Conservation (phyloP, 2,888 invertebrate genomes). For the Sepioteuthis lessoniana region DNA sequence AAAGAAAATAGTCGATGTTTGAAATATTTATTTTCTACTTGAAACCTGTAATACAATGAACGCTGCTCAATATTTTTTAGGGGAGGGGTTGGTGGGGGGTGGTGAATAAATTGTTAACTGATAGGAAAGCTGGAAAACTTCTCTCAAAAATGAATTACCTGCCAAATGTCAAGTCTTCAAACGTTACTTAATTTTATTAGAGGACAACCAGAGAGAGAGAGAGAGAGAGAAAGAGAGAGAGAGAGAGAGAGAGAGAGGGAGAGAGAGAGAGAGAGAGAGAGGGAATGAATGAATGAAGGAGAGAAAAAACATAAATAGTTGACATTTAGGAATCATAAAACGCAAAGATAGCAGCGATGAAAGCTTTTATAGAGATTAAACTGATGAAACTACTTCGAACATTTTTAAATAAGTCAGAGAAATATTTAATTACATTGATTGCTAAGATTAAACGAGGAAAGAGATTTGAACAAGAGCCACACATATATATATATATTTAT, state of each 20-base stretch:
- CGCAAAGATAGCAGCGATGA: background rate
- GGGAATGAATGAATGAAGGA: background rate
- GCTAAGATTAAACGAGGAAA: background rate
- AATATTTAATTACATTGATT: conserved; percentile 18
- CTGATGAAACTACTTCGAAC: background rate
- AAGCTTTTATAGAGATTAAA: background rate
- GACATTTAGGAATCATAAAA: background rate
- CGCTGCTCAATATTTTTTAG: background rate
- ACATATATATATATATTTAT: background rate
- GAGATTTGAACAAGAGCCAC: background rate
- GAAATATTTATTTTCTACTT: conserved; percentile 13
- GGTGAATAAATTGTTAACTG: background rate
- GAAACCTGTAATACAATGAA: background rate
- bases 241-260: no score
- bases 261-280: background rate
- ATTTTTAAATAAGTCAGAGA: background rate
- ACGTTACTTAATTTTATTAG: background rate
- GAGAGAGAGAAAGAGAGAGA: no score
- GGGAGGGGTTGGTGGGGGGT: background rate
- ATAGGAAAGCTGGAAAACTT: background rate
- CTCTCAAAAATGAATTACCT: background rate
- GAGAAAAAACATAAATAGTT: background rate
- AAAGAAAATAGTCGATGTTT: background rate
- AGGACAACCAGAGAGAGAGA: background rate
- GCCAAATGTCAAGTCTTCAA: conserved; percentile 9